Evolutionary conservation across 2,113 vertebrate genomes (phyloP), one percentile per base, ranked within the genome.

Genomic region (Myotis lucifugus): DNA sequence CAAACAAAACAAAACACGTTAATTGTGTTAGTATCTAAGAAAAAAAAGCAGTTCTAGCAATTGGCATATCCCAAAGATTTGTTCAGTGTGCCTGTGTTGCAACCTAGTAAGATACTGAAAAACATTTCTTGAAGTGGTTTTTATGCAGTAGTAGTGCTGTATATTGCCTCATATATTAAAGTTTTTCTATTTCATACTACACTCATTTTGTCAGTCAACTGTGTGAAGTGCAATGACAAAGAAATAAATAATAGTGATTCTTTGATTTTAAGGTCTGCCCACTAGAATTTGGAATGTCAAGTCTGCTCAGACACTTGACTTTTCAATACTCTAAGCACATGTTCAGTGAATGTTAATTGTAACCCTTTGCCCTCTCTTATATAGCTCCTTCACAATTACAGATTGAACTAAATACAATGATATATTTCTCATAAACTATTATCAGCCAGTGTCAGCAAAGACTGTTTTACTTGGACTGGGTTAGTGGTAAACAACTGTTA

Each of bases 251-350:
- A 54, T 59, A 88, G 13, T 76, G 5, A 0, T 88, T 81, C 27
- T 79, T 42, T 87, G 59, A 92, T 88, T 91, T 92, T 8, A 61
- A 85, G 23, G 5, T 61, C 11, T 89, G 27, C 64, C 5, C 15
- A n/a, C 5, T 83, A 89, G 46, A 91, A 92, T 83, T 85, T 79
- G 91, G 18, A 96, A 17, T 95, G 52, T 73, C 23, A 77, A 90
- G 14, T 94, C 3, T 91, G 23, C 5, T 86, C 50, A 84, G 67
- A n/a, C 12, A 76, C 27, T 90, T 93, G 85, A 85, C 23, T 95
- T 92, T 76, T 70, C 29, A 72, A 34, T 89, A 92, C 12, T 11
- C 54, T 69, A 82, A 66, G 37, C 48, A 85, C 13, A 83, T 78
- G 6, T 27, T 93, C 29, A 84, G 3, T 87, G 34, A 84, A 66